Percentiles rank a stretch among this genome's conserved stretches.
These are phyloP conservation scores for Trichechus manatus DNA, from an alignment of 2,113 vertebrate species.

Conservation along the genomic window DNA sequence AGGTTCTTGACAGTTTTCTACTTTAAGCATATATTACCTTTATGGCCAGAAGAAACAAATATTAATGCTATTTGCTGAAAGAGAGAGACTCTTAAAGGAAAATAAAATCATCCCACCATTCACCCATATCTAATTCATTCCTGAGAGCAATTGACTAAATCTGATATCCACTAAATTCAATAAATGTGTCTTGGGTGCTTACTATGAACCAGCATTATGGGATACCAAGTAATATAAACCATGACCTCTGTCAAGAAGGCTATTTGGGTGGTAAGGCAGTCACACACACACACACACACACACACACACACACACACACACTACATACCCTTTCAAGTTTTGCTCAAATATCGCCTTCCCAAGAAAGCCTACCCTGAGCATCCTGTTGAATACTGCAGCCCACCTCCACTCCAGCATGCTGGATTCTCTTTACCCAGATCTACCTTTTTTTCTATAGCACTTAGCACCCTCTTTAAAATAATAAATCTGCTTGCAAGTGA, in stretches of 20 bases:
- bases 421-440: neutral
- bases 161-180: neutral
- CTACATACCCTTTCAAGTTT: neutral
- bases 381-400: neutral
- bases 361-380: neutral
- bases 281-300: too few species aligned
- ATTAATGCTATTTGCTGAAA: neutral
- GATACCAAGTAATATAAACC: neutral
- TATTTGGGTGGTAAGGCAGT: neutral
- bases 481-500: neutral
- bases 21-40: neutral
- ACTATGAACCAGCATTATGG: neutral
- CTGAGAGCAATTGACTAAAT: conserved; percentile 16
- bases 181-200: neutral
- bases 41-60: neutral
- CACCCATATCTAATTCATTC: neutral
- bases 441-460: neutral
- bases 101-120: conserved; percentile 28
- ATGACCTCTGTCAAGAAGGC: neutral
- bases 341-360: neutral
- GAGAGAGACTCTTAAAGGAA: neutral
- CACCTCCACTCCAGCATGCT: too few species aligned
- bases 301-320: too few species aligned
- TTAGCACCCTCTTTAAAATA: neutral
- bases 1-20: neutral